Evolutionary conservation across 2,113 vertebrate species (phyloP).

Genomic region (Alligator sinensis): DNA sequence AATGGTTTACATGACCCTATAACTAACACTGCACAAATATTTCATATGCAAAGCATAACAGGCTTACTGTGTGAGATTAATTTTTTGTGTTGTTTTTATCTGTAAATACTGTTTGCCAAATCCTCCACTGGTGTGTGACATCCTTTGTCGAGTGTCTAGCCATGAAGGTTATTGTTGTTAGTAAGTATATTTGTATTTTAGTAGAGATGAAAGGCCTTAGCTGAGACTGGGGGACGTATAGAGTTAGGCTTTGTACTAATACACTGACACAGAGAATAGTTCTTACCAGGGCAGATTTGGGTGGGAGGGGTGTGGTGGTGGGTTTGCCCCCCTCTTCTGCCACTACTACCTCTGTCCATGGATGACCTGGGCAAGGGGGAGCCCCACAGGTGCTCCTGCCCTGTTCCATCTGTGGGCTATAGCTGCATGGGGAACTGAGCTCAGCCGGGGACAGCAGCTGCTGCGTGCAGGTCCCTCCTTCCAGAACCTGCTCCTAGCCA

Average conservation of each 20-base stretch:
- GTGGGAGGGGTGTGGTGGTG: background rate
- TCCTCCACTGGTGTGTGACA: background rate
- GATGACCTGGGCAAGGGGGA: no score
- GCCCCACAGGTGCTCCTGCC: no score
- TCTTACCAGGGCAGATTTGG: no score
- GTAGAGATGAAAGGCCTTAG: background rate
- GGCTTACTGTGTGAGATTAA: background rate
- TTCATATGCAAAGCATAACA: background rate
- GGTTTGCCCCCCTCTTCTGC: background rate
- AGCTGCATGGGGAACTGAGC: no score
- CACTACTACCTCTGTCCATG: no score
- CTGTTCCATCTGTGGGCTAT: no score
- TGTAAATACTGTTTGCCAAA: background rate
- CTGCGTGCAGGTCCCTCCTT: no score
- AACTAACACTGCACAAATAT: accelerated
- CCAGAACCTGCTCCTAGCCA: accelerated
- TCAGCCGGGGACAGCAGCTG: no score
- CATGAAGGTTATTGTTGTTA: background rate
- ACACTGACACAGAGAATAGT: background rate
- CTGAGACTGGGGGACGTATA: background rate
- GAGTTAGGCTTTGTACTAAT: background rate
- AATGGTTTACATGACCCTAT: accelerated
- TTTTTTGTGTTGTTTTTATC: background rate
- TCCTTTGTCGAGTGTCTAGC: background rate
- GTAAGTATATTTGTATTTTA: background rate